Base-by-base conservation (phyloP, 2,888 invertebrate genomes). In the Pimpla rufipes region DNA sequence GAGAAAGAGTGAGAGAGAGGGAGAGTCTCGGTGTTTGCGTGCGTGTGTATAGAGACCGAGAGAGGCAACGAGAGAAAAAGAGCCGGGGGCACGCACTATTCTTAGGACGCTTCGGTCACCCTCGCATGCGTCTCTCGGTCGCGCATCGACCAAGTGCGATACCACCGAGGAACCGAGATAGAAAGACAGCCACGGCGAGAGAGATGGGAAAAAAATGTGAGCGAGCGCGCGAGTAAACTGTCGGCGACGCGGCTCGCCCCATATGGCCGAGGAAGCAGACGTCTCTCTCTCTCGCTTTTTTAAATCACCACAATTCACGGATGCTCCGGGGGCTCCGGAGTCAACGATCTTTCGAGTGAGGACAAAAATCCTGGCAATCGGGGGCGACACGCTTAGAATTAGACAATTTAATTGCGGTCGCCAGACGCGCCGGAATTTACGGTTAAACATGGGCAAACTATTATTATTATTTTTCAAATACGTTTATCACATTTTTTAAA, bases 81-180 rank as follows among this genome's bases (percentile, higher is more conserved):
- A 45, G 55, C 57, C 35, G 79, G 52, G 68, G 80, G 62, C 75
- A 76, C 73, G 79, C 84, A 86, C 86, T 86, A 83, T 86, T 86
- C 85, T 85, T 85, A 85, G 85, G 78, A 77, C 78, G 67, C 73
- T 83, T 83, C 77, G 83, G 84, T 85, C 85, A 83, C 86, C 86
- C 86, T 85, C 79, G 67, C 82, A 78, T 79, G 77, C 76, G 84
- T 78, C 67, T 55, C 62, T 68, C 75, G 75, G 59, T 66, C 71
- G 79, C 67, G 79, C 79, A 73, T 78, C 77, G 80, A 66, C 52
- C 64, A 62, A 76, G 74, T 73, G 71, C 71, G 70, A 67, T 80
- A 74, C 73, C 78, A 64, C 62, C 47, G 74, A 73, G 66, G 68
- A 81, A 67, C 66, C 67, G 73, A 80, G 79, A 79, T 76, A 67